Percentiles rank a stretch among this genome's conserved stretches.
These are phyloP conservation scores for Geococcyx californianus DNA, from an alignment of 2,113 vertebrate species.

Conservation along the genomic window DNA sequence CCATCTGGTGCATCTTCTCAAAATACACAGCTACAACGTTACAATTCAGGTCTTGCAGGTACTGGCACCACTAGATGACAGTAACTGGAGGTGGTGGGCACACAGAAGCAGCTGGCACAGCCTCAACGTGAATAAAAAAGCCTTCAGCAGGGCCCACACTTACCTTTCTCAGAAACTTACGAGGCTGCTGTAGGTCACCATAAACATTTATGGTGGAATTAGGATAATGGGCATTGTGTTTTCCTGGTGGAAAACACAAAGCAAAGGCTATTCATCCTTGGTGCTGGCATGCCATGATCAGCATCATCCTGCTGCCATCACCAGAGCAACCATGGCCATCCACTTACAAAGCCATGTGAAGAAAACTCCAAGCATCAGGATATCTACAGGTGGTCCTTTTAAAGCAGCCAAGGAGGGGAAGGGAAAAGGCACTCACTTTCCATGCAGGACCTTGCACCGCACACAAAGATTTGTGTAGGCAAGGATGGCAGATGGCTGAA, in stretches of 20 bases:
- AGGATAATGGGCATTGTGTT: neutral
- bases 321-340: neutral
- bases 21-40: neutral
- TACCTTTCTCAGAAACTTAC: neutral
- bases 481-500: neutral
- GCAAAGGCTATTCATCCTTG: neutral
- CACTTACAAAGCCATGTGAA: neutral
- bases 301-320: neutral
- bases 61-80: neutral
- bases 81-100: neutral
- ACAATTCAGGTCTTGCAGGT: neutral
- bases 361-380: neutral
- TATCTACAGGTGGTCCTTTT: neutral
- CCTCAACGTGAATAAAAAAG: neutral
- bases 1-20: neutral
- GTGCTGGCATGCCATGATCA: neutral
- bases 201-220: neutral
- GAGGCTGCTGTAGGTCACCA: neutral
- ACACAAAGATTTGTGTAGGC: neutral
- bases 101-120: neutral
- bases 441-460: neutral
- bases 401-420: neutral
- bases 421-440: neutral
- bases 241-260: neutral
- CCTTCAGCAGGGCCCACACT: neutral